Percentiles rank a stretch among this genome's conserved stretches.
Evolutionary conservation across 2,797 vertebrate species (phyloP).

Genomic region (Lophotriccus pileatus): DNA sequence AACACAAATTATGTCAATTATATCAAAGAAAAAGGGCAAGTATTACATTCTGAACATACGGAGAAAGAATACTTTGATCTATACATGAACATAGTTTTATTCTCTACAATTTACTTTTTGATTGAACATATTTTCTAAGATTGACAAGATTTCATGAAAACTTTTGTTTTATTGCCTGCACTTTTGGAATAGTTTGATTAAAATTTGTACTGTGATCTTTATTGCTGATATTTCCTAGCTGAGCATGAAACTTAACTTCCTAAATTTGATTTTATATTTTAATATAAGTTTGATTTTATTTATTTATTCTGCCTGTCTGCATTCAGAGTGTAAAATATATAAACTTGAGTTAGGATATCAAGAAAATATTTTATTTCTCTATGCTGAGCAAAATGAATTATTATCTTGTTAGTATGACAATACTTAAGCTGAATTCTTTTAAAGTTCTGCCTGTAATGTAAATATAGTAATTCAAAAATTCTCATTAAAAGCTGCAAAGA

Average conservation of each 20-base stretch:
- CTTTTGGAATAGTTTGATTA: not conserved
- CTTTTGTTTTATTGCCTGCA: not conserved
- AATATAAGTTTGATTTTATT: not conserved
- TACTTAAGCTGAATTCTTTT: not conserved
- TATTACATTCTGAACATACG: not conserved
- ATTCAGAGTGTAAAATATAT: not conserved
- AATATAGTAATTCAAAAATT: not conserved
- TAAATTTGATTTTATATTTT: not conserved
- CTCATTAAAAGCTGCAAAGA: constrained; percentile 29
- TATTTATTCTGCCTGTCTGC: not conserved
- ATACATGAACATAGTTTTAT: not conserved
- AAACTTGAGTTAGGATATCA: not conserved
- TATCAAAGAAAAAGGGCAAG: not conserved
- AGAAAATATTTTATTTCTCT: not conserved
- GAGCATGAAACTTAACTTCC: not conserved
- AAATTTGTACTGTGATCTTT: not conserved
- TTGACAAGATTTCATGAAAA: not conserved
- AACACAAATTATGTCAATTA: not conserved
- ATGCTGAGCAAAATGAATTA: not conserved
- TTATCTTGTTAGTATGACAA: not conserved
- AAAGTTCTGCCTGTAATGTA: constrained; percentile 21
- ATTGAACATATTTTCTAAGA: not conserved
- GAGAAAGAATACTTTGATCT: not conserved
- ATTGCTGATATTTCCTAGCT: not conserved
- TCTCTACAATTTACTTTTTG: not conserved